Conservation (phyloP, 2,113 vertebrate genomes). For the Podilymbus podiceps region DNA sequence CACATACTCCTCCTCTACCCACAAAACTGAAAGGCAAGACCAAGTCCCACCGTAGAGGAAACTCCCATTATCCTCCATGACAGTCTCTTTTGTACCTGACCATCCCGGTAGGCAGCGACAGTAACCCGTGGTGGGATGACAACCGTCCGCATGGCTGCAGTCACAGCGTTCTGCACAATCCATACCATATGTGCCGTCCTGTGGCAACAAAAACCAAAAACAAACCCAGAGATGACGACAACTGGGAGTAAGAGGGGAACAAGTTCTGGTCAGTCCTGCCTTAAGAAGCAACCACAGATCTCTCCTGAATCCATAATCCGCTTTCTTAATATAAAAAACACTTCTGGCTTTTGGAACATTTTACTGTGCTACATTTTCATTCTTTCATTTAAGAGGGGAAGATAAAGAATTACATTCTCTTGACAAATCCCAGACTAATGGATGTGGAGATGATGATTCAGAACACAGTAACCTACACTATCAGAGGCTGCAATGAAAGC, state of each 20-base stretch:
- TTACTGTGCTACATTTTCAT: background rate
- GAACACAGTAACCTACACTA: background rate
- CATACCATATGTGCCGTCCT: conserved; percentile 93
- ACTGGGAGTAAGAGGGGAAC: background rate
- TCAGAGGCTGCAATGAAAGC: background rate
- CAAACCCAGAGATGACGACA: background rate
- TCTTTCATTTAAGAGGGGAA: background rate
- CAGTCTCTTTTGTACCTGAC: conserved; percentile 81
- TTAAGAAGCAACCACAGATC: background rate
- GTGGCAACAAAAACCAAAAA: background rate
- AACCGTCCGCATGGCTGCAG: conserved; percentile 95
- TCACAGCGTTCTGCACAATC: conserved; percentile 91
- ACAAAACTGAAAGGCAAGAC: background rate
- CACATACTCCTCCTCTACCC: background rate
- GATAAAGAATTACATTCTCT: background rate
- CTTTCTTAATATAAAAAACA: background rate
- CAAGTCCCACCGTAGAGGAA: background rate
- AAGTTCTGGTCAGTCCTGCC: background rate
- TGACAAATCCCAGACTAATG: background rate
- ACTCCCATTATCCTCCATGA: background rate
- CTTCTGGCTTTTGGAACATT: background rate
- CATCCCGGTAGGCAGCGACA: conserved; percentile 93
- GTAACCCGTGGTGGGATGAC: conserved; percentile 89
- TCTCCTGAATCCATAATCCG: background rate
- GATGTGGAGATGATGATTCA: background rate